A percentile compares a stretch with the other conserved stretches of the same genome.
phyloP scores from a whole-genome alignment of 2,888 invertebrate genomes.

The Pristionchus mayeri region DNA sequence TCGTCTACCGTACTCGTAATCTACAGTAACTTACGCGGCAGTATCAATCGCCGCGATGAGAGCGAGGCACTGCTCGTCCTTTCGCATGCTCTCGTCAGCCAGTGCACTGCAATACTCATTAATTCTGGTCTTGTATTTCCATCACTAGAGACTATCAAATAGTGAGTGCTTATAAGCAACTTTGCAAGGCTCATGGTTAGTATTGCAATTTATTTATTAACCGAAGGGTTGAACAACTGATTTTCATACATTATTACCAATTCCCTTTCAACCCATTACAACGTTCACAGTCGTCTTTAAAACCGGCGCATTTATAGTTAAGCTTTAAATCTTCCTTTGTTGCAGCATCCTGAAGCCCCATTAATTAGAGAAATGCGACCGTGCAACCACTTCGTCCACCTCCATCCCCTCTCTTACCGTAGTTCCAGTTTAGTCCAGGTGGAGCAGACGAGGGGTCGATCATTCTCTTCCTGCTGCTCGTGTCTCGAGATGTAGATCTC shows the following conservation, averaged over 20 bases:
- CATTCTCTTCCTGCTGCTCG: slow-evolving; percentile 48
- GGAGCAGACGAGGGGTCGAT: background rate
- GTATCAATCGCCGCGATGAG: slow-evolving; percentile 88
- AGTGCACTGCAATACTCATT: slow-evolving; percentile 86
- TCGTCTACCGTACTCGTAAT: background rate
- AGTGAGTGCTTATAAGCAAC: no score
- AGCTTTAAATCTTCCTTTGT: no score
- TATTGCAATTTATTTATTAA: no score
- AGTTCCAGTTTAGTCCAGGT: slow-evolving; percentile 42
- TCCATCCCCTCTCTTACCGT: slow-evolving; percentile 8
- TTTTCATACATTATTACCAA: background rate
- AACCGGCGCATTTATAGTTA: no score
- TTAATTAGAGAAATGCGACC: no score
- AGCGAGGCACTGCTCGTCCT: slow-evolving; percentile 84
- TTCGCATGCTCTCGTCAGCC: slow-evolving; percentile 90
- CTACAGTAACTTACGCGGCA: slow-evolving; percentile 81
- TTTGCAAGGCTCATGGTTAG: no score
- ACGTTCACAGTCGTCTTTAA: no score
- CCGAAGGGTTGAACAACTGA: no score
- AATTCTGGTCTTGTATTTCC: no score
- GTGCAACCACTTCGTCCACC: no score
- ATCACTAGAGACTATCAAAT: no score
- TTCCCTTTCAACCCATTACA: background rate
- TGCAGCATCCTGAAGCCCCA: no score
- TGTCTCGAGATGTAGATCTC: slow-evolving; percentile 92